phyloP scores from a whole-genome alignment of 2,888 invertebrate species.

The Petrophora chlorosata region DNA sequence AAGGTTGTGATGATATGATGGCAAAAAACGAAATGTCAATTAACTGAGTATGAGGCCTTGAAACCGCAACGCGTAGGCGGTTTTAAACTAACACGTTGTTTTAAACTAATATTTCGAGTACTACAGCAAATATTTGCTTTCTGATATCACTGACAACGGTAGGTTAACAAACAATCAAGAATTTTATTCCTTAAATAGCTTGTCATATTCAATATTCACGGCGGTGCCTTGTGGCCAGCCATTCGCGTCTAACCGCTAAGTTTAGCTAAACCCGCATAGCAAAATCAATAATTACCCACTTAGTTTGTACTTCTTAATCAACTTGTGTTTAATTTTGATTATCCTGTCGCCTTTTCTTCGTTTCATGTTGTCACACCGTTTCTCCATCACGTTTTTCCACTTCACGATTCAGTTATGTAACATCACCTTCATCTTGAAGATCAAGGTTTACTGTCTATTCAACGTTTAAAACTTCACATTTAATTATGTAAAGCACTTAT shows the following conservation, averaged over 20 bases:
- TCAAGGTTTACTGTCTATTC: conserved; percentile 48
- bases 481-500: conserved; percentile 35
- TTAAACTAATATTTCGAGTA: conserved; percentile 12
- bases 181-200: neutral
- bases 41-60: conserved; percentile 64
- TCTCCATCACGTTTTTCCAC: conserved; percentile 49
- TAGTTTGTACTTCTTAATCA: conserved; percentile 71
- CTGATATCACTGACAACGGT: conserved; percentile 11
- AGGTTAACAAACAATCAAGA: conserved; percentile 7
- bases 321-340: conserved; percentile 70
- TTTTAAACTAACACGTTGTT: conserved; percentile 15
- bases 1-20: conserved; percentile 40
- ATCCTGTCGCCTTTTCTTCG: conserved; percentile 70
- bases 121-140: conserved; percentile 13
- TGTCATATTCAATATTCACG: neutral
- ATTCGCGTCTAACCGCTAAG: conserved; percentile 21
- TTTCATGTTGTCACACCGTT: conserved; percentile 59
- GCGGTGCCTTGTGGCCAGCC: neutral
- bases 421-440: conserved; percentile 42
- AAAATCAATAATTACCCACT: conserved; percentile 58
- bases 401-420: conserved; percentile 46
- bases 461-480: conserved; percentile 37
- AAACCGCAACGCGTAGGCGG: conserved; percentile 51
- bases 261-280: conserved; percentile 22
- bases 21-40: conserved; percentile 51